phyloP scores from a whole-genome alignment of 2,113 vertebrate genomes.

The Crocuta crocuta region DNA sequence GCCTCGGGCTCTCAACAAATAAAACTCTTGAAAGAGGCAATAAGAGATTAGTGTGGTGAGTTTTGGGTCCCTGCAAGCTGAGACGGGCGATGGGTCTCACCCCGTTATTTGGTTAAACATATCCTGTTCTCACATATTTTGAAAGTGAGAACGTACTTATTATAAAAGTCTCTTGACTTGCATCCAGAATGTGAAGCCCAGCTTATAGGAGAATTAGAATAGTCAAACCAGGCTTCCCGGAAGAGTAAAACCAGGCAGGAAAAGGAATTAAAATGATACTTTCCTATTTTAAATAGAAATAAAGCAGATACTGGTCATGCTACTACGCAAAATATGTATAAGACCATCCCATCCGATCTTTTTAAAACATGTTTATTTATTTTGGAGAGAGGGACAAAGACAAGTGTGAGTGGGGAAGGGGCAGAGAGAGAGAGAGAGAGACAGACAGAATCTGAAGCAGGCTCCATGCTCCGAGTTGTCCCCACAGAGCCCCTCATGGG shows the following conservation, averaged over 20 bases:
- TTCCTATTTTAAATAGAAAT: not conserved
- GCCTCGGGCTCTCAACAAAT: not conserved
- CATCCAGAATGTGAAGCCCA: not conserved
- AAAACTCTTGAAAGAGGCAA: not conserved
- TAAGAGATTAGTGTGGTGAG: not conserved
- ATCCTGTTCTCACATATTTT: not conserved
- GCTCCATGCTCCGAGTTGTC: too few species aligned
- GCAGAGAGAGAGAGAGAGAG: too few species aligned
- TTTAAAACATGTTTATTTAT: too few species aligned
- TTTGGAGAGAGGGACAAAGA: too few species aligned
- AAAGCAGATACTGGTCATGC: not conserved
- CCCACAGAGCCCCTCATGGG: too few species aligned
- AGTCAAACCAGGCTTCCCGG: not conserved
- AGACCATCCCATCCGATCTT: not conserved
- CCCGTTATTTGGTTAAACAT: not conserved
- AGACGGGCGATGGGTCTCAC: not conserved
- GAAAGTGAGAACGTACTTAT: not conserved
- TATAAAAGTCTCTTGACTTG: not conserved
- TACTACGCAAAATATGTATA: fast-evolving
- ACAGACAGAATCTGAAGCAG: too few species aligned
- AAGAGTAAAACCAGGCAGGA: not conserved
- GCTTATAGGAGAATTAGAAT: not conserved
- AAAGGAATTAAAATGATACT: not conserved
- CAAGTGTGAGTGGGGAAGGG: too few species aligned
- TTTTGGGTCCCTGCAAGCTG: not conserved